A percentile compares a stretch with the other conserved stretches of the same genome.
These are phyloP conservation scores for Nesidiocoris tenuis DNA, from an alignment of 2,888 invertebrate genomes.

Conservation along the genomic window DNA sequence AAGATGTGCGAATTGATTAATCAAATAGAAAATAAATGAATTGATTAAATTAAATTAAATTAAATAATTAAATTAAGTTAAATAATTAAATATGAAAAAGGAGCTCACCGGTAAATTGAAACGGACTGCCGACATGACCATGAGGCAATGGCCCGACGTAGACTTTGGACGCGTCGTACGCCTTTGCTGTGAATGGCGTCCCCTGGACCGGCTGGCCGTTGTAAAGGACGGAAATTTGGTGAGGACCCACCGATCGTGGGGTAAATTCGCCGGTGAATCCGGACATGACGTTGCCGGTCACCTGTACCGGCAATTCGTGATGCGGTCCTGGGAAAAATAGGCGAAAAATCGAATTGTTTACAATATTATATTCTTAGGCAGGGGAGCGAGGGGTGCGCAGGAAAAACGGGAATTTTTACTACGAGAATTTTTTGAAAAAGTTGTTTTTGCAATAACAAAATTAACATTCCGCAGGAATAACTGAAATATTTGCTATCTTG, in stretches of 20 bases:
- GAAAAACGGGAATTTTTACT: too few relatives aligned
- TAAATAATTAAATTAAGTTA: too few relatives aligned
- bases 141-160: slow-evolving; percentile 78
- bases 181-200: slow-evolving; percentile 86
- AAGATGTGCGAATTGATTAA: too few relatives aligned
- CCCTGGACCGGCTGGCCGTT: slow-evolving; percentile 86
- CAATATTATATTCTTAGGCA: background rate
- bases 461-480: too few relatives aligned
- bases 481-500: too few relatives aligned
- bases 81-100: too few relatives aligned
- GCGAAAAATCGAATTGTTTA: background rate
- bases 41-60: too few relatives aligned
- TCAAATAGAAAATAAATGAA: too few relatives aligned
- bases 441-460: too few relatives aligned
- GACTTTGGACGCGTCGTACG: slow-evolving; percentile 87
- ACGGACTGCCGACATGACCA: slow-evolving; percentile 81
- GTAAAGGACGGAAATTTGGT: slow-evolving; percentile 86
- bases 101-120: slow-evolving; percentile 74
- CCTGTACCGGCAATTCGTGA: slow-evolving; percentile 82
- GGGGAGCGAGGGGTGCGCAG: background rate
- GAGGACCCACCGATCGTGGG: slow-evolving; percentile 89
- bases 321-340: slow-evolving; percentile 64
- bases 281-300: slow-evolving; percentile 82
- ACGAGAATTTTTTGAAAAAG: background rate
- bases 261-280: slow-evolving; percentile 90